Conservation (phyloP, 2,797 vertebrate species). For the Lycodopsis pacificus region DNA sequence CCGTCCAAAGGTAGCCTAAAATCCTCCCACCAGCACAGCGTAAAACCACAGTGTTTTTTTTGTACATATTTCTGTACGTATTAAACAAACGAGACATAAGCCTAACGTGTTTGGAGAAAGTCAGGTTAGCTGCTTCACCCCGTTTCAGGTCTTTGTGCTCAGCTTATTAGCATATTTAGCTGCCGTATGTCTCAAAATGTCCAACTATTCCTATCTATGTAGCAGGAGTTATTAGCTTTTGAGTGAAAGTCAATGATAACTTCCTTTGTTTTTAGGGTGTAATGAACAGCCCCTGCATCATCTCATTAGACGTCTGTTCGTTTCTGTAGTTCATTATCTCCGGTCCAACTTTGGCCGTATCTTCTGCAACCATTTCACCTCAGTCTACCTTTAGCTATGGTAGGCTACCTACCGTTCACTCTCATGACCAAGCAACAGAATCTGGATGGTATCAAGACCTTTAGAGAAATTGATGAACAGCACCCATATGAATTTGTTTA, state of each 20-base stretch:
- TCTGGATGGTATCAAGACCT: no score
- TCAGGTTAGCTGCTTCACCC: background rate
- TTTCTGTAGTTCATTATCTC: background rate
- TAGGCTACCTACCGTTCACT: background rate
- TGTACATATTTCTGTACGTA: background rate
- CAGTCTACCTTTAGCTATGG: background rate
- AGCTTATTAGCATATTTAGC: background rate
- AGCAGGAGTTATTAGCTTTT: background rate
- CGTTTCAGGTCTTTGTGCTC: background rate
- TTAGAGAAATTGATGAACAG: no score
- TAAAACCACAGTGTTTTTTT: background rate
- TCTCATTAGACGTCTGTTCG: background rate
- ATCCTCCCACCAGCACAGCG: background rate
- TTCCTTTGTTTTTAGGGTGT: slow-evolving; percentile 14
- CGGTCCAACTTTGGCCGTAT: background rate
- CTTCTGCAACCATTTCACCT: slow-evolving; percentile 1
- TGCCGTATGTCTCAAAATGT: background rate
- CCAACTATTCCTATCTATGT: background rate
- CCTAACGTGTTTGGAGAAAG: background rate
- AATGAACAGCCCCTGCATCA: background rate
- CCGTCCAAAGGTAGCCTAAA: background rate
- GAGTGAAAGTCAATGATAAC: background rate
- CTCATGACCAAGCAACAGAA: background rate
- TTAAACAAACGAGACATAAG: background rate
- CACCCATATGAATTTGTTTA: background rate